Percentiles rank a stretch among this genome's conserved stretches.
These are phyloP conservation scores for Catostylus mosaicus DNA, from an alignment of 30 jellyfish, hydroid and myxozoan species.

Conservation along the genomic window DNA sequence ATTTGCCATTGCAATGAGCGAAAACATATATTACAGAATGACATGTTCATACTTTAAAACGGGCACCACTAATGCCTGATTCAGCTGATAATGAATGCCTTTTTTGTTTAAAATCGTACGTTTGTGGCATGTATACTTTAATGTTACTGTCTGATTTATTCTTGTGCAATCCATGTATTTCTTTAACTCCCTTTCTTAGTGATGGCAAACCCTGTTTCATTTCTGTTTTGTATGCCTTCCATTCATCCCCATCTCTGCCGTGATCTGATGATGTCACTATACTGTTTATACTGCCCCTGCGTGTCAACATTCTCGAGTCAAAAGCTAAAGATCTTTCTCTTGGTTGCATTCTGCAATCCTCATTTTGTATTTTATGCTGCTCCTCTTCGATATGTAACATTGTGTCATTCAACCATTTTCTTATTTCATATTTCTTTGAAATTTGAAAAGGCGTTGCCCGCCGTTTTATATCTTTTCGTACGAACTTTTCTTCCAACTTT, in stretches of 20 bases:
- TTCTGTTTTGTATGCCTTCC: neutral
- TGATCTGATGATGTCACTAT: neutral
- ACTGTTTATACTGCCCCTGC: neutral
- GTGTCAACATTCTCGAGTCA: neutral
- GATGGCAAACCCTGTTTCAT: neutral
- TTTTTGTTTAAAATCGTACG: neutral
- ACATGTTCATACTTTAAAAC: neutral
- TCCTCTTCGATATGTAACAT: neutral
- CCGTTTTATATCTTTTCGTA: neutral
- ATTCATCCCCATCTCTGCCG: neutral
- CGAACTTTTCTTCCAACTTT: neutral
- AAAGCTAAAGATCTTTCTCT: neutral
- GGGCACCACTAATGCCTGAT: neutral
- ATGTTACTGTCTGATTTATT: neutral
- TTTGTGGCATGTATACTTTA: neutral
- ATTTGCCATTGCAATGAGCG: neutral
- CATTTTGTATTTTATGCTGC: neutral
- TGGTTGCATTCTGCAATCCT: neutral
- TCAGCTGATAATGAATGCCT: neutral
- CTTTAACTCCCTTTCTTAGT: neutral
- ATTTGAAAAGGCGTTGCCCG: conserved; percentile 8
- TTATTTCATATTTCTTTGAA: conserved; percentile 2
- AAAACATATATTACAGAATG: neutral
- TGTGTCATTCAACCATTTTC: neutral
- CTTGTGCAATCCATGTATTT: neutral